Evolutionary conservation across 2,888 invertebrate genomes (phyloP).

Genomic region (Epinotia bilunana): DNA sequence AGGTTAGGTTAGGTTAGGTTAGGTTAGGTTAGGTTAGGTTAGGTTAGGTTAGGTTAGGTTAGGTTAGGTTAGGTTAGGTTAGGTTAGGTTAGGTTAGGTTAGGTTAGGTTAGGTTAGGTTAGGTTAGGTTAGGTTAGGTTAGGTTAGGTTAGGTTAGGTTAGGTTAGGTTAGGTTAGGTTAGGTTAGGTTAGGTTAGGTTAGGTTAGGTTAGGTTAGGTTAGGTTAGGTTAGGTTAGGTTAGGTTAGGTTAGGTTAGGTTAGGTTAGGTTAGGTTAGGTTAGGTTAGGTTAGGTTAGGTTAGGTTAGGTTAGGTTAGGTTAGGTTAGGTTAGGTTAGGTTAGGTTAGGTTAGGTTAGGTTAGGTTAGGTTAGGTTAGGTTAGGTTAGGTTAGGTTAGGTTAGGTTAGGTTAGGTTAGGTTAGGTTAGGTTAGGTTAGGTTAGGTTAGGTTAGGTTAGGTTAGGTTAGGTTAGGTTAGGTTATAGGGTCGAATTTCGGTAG

Average conservation of each 20-base stretch:
- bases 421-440: conserved; percentile 15
- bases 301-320: conserved; percentile 15
- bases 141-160: too few relatives aligned
- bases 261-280: conserved; percentile 15
- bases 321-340: conserved; percentile 15
- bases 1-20: too few relatives aligned
- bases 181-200: too few relatives aligned
- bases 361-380: conserved; percentile 15
- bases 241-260: conserved; percentile 29
- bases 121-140: too few relatives aligned
- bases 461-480: conserved; percentile 15
- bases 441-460: conserved; percentile 15
- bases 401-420: conserved; percentile 15
- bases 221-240: conserved; percentile 19
- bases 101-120: too few relatives aligned
- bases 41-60: too few relatives aligned
- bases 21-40: too few relatives aligned
- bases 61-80: too few relatives aligned
- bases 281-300: conserved; percentile 15
- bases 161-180: too few relatives aligned
- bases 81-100: too few relatives aligned
- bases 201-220: too few relatives aligned
- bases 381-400: conserved; percentile 15
- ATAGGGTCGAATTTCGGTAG: too few relatives aligned
- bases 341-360: conserved; percentile 15